Conservation (phyloP, 2,113 vertebrate genomes). For the Cariama cristata region DNA sequence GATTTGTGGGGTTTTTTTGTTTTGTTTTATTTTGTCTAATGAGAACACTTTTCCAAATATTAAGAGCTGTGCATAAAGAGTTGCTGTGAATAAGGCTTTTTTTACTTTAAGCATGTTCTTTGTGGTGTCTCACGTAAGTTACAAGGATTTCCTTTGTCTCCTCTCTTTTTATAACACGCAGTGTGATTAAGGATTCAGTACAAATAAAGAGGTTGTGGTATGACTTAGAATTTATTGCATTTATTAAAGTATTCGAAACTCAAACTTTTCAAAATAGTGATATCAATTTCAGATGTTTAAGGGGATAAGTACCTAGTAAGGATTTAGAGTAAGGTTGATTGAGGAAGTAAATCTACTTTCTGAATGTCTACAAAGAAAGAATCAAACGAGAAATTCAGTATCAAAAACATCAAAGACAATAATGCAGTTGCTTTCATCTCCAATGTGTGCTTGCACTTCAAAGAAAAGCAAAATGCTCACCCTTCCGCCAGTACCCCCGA, state of each 20-base stretch:
- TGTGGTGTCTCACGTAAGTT: not conserved
- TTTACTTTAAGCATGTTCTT: not conserved
- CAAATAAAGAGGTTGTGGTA: not conserved
- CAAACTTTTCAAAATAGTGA: conserved; percentile 12
- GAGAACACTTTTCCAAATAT: not conserved
- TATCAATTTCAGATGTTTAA: conserved; percentile 67
- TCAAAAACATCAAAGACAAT: conserved; percentile 83
- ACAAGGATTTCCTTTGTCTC: not conserved
- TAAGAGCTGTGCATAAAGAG: not conserved
- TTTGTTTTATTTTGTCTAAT: not conserved
- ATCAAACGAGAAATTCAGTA: conserved; percentile 80
- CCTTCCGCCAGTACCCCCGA: conserved; percentile 59
- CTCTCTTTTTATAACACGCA: not conserved
- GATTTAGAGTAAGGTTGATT: conserved; percentile 62
- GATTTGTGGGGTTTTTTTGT: not conserved
- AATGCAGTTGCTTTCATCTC: conserved; percentile 81
- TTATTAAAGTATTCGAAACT: conserved; percentile 8
- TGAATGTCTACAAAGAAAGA: conserved; percentile 71
- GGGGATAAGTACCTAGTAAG: conserved; percentile 59
- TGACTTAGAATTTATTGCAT: not conserved
- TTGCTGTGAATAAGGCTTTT: not conserved
- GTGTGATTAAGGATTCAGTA: not conserved
- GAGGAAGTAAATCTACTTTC: conserved; percentile 71
- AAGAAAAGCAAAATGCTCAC: conserved; percentile 77
- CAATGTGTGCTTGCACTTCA: conserved; percentile 76